Conservation (phyloP, 2,113 vertebrate genomes). For the Scopus umbretta region DNA sequence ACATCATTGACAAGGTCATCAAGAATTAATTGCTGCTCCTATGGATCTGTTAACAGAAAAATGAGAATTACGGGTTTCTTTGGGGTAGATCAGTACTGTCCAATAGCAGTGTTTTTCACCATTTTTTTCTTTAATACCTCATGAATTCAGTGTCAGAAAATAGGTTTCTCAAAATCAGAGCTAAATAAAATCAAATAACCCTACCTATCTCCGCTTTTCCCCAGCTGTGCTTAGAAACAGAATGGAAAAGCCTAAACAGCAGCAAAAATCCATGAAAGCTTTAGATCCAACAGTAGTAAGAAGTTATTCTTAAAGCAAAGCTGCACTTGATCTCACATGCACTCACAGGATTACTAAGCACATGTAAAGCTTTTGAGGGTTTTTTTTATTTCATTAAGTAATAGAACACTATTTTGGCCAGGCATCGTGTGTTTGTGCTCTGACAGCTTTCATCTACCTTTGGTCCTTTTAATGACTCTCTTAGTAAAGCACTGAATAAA, state of each 20-base stretch:
- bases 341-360: constrained; percentile 4
- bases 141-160: background rate
- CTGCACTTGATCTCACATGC: background rate
- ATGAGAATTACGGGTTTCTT: background rate
- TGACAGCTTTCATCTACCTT: constrained; percentile 21
- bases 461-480: background rate
- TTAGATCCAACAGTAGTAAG: background rate
- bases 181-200: background rate
- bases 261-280: background rate
- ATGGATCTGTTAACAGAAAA: background rate
- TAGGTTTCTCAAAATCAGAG: background rate
- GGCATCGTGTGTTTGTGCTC: background rate
- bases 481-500: constrained; percentile 33
- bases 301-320: constrained; percentile 30
- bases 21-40: background rate
- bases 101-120: background rate
- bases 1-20: background rate
- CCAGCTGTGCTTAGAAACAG: background rate
- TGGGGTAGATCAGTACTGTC: background rate
- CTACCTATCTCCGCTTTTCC: background rate
- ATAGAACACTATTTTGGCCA: constrained; percentile 1
- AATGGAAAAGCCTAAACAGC: background rate
- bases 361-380: background rate
- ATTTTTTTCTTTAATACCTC: background rate
- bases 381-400: constrained; percentile 23